These are phyloP conservation scores for Sebastes alutus DNA, from an alignment of 2,797 vertebrate species.

Conservation along the genomic window DNA sequence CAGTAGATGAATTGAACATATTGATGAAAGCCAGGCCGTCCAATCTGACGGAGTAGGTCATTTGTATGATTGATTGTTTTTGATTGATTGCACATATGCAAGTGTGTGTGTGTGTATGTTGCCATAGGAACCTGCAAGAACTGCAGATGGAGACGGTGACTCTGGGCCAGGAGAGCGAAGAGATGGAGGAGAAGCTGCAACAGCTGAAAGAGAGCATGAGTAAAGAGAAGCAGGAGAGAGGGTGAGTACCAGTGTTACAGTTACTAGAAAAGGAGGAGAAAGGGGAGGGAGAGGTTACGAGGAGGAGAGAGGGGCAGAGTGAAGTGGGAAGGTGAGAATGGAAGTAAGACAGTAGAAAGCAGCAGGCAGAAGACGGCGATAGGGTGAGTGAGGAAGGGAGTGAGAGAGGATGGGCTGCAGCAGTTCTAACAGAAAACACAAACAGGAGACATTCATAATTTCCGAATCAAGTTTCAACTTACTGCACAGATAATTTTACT, in stretches of 20 bases:
- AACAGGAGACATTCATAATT: neutral
- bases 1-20: conserved; percentile 66
- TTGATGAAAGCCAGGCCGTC: conserved; percentile 53
- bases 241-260: conserved; percentile 78
- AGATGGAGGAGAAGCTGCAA: conserved; percentile 88
- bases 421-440: neutral
- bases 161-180: conserved; percentile 85
- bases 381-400: neutral
- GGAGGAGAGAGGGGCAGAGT: neutral
- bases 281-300: neutral
- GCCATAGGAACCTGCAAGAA: conserved; percentile 84
- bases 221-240: conserved; percentile 88
- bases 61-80: conserved; percentile 71
- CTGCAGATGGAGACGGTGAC: conserved; percentile 84
- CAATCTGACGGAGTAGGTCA: conserved; percentile 51
- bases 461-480: neutral
- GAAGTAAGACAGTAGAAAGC: neutral
- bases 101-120: conserved; percentile 32
- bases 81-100: conserved; percentile 55
- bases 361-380: neutral
- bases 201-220: conserved; percentile 86
- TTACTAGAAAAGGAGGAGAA: neutral
- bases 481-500: neutral
- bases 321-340: neutral
- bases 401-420: neutral